These are phyloP conservation scores for Stichodactyla helianthus DNA, from an alignment of 64 coral and sea anemone species.

Conservation along the genomic window DNA sequence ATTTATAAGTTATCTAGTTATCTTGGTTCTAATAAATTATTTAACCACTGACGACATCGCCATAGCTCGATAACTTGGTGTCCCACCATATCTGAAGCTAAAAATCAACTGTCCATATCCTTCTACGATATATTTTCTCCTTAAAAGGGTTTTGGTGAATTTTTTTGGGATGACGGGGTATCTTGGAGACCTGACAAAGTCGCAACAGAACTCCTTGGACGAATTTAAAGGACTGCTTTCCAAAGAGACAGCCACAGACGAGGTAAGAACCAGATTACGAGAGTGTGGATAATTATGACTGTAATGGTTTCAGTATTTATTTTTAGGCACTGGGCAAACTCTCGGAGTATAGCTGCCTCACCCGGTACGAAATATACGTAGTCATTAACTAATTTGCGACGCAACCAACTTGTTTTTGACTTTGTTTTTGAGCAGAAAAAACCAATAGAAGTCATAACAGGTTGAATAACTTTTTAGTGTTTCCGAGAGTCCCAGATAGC, in stretches of 20 bases:
- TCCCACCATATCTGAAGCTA: neutral
- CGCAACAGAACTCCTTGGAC: conserved; percentile 50
- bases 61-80: neutral
- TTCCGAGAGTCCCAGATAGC: neutral
- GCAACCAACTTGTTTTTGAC: neutral
- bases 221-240: conserved; percentile 69
- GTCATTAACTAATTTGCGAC: neutral
- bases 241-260: conserved; percentile 51
- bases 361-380: neutral
- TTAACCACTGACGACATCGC: conserved; percentile 11
- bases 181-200: conserved; percentile 45
- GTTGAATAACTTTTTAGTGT: neutral
- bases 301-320: neutral
- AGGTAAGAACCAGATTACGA: conserved; percentile 55
- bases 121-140: neutral
- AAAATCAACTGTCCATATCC: neutral
- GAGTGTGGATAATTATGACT: neutral
- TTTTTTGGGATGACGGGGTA: conserved; percentile 67
- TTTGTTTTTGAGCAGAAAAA: neutral
- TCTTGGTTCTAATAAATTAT: conserved; percentile 10
- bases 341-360: neutral
- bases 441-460: neutral
- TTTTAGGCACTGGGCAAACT: neutral
- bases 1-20: conserved; percentile 1
- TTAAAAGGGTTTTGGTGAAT: neutral